A percentile compares a stretch with the other conserved stretches of the same genome.
These are phyloP conservation scores for Microchirus variegatus DNA, from an alignment of 2,797 vertebrate species.

Conservation along the genomic window DNA sequence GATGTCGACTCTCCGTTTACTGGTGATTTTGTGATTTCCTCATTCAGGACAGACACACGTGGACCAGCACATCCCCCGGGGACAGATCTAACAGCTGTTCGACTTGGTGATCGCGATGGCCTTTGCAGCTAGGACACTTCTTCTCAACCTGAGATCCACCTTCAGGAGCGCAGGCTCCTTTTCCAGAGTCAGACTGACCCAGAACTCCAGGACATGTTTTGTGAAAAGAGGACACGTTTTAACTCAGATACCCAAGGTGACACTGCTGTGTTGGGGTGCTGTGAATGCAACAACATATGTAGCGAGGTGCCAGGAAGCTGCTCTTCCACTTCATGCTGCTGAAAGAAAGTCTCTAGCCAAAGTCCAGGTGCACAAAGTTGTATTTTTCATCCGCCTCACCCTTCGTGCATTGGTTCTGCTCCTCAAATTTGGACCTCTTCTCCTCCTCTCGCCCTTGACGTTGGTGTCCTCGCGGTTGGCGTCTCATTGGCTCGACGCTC, in stretches of 20 bases:
- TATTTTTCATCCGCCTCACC: slow-evolving; percentile 76
- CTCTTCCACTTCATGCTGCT: slow-evolving; percentile 10
- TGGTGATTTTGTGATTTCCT: not conserved
- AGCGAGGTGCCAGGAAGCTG: slow-evolving; percentile 59
- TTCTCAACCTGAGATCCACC: slow-evolving; percentile 60
- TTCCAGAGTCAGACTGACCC: slow-evolving; percentile 38
- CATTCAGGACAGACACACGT: not conserved
- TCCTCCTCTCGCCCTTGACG: slow-evolving; percentile 86
- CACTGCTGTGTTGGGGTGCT: slow-evolving; percentile 76
- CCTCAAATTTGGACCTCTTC: slow-evolving; percentile 88
- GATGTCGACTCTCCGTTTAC: not conserved
- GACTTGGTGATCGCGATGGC: slow-evolving; percentile 39
- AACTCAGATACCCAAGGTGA: slow-evolving; percentile 74
- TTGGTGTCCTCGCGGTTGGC: slow-evolving; percentile 78
- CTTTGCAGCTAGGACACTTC: slow-evolving; percentile 57
- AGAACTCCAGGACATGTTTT: slow-evolving; percentile 32
- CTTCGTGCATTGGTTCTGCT: slow-evolving; percentile 84
- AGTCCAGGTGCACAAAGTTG: slow-evolving; percentile 79
- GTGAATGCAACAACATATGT: slow-evolving; percentile 28
- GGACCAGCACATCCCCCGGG: slow-evolving; percentile 18
- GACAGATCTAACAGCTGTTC: not conserved
- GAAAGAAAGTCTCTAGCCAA: slow-evolving; percentile 69
- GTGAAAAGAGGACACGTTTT: slow-evolving; percentile 56
- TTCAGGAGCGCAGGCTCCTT: slow-evolving; percentile 49
- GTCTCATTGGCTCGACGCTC: slow-evolving; percentile 82